Evolutionary conservation across 2,888 invertebrate species (phyloP), one percentile per base, ranked within the genome.

Genomic region (Lysandra bellargus): DNA sequence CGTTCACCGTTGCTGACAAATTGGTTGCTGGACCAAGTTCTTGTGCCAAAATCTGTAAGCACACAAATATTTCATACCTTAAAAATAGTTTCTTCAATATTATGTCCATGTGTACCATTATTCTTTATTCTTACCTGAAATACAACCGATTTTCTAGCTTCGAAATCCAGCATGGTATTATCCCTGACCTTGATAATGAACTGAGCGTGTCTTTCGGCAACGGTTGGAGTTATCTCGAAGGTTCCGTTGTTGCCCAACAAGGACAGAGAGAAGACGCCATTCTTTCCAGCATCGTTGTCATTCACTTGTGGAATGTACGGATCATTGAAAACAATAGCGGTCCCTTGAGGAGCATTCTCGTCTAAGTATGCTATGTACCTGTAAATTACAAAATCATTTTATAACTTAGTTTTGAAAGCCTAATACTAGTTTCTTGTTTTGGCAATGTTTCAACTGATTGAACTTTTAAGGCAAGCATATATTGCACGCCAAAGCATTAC

Each of bases 111-210:
- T 61, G 14, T 57, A 57, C 57, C 14, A 57, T 57, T 57, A 57
- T 17, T 57, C 17, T 17, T 57, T 14, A 60, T 64, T 69, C 33
- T 37, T 90, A 97, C 97, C 95, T 96, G 96, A 89, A 98, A 97
- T 81, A 96, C 93, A 40, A 98, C 96, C 82, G 96, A 96, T 85
- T 97, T 96, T 79, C 97, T 95, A 82, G 95, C 95, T 90, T 99
- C 99, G 86, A 97, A 99, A 91, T 99, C 98, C 83, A 99, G 95
- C 84, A 97, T 93, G 0, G 95, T 94, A 82, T 97, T 97, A 88
- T 98, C 97, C 81, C 97, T 96, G 44, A 99, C 98, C 87, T 96
- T 96, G 82, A 99, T 96, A 78, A 97, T 95, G 87, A 98, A 98
- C 84, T 96, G 96, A 2, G 97, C 96, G 82, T 96, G 96, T 80